A percentile compares a stretch with the other conserved stretches of the same genome.
phyloP scores from a whole-genome alignment of 2,797 vertebrate species.

The Acipenser oxyrinchus region DNA sequence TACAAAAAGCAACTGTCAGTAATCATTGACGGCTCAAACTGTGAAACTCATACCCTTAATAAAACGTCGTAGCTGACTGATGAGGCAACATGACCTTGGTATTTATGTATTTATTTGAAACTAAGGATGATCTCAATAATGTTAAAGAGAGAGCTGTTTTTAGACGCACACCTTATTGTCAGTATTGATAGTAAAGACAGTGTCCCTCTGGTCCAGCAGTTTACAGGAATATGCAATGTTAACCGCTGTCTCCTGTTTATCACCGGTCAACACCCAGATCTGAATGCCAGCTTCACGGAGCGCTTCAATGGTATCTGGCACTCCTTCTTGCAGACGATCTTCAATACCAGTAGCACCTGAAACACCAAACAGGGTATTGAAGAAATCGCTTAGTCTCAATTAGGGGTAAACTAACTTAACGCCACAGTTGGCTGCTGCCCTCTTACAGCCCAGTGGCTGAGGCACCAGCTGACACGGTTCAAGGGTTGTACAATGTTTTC shows the following conservation, averaged over 20 bases:
- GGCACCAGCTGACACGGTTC: too few species aligned
- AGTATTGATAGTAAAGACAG: conserved; percentile 83
- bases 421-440: too few species aligned
- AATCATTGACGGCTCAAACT: too few species aligned
- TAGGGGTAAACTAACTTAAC: not conserved
- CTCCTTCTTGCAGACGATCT: conserved; percentile 84
- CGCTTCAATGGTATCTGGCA: conserved; percentile 77
- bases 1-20: too few species aligned
- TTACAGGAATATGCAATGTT: conserved; percentile 89
- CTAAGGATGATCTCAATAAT: too few species aligned
- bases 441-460: too few species aligned
- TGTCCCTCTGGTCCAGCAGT: conserved; percentile 75
- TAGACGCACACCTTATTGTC: conserved; percentile 62
- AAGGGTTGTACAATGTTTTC: too few species aligned
- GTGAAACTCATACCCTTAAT: too few species aligned
- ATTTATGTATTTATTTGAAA: too few species aligned
- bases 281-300: conserved; percentile 82
- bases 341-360: conserved; percentile 91
- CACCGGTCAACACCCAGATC: conserved; percentile 90
- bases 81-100: too few species aligned
- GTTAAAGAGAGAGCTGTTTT: too few species aligned
- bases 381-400: not conserved
- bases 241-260: conserved; percentile 91
- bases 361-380: conserved; percentile 12
- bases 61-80: too few species aligned